phyloP scores from a whole-genome alignment of 2,113 vertebrate genomes.

The Rutilus rutilus region DNA sequence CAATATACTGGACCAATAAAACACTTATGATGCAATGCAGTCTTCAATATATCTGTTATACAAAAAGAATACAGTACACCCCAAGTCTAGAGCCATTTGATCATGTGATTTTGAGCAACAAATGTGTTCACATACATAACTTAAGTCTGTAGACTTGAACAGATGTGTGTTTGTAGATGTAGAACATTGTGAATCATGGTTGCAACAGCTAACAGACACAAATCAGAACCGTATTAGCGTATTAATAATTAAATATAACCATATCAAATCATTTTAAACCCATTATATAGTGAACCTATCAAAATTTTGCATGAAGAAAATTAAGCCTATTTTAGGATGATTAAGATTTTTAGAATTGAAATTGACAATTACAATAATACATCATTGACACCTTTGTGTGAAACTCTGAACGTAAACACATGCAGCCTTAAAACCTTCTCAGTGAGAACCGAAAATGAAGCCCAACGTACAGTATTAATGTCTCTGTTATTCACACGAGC shows the following conservation, averaged over 20 bases:
- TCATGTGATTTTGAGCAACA: neutral
- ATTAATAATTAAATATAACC: slow-evolving; percentile 4
- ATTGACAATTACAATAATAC: neutral
- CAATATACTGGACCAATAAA: neutral
- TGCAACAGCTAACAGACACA: neutral
- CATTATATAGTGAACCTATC: neutral
- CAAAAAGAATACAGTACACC: neutral
- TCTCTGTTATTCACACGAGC: slow-evolving; percentile 49
- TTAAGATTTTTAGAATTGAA: neutral
- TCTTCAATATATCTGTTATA: neutral
- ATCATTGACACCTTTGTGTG: neutral
- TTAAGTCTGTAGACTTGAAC: neutral
- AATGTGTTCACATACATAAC: neutral
- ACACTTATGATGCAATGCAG: neutral
- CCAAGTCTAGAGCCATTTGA: neutral
- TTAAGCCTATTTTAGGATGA: neutral
- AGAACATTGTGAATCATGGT: neutral
- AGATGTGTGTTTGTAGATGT: neutral
- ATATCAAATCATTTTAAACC: neutral
- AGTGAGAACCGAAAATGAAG: neutral
- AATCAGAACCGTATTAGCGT: neutral
- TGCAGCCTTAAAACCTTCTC: slow-evolving; percentile 47
- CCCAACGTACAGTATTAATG: slow-evolving; percentile 48
- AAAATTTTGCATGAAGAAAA: neutral
- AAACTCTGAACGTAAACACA: slow-evolving; percentile 45